Evolutionary conservation across 2,113 vertebrate species (phyloP).

Genomic region (Sturnus vulgaris): DNA sequence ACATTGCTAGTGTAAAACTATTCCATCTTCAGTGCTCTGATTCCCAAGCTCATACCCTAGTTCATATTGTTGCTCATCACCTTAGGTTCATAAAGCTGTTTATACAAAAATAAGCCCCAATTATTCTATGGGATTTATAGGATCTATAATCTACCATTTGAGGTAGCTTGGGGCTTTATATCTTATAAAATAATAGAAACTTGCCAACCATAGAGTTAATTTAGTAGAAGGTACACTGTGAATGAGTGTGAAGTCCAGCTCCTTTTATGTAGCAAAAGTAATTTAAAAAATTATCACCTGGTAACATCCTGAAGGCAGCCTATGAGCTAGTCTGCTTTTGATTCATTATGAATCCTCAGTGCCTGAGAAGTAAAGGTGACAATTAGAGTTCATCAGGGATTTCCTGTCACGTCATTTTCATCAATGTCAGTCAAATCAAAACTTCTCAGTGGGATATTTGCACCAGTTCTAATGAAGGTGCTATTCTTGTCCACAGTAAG

Average conservation of each 20-base stretch:
- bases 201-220: background rate
- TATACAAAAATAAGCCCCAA: background rate
- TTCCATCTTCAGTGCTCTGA: background rate
- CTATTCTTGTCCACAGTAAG: background rate
- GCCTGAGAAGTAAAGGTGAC: background rate
- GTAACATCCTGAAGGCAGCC: background rate
- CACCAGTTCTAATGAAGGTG: background rate
- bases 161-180: background rate
- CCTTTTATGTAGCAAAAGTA: background rate
- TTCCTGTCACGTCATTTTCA: background rate
- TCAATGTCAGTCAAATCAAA: background rate
- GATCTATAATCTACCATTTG: background rate
- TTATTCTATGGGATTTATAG: background rate
- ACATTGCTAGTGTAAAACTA: background rate
- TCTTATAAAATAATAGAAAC: background rate
- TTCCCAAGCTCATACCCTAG: background rate
- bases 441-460: background rate
- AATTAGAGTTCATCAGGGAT: background rate
- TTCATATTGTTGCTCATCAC: background rate
- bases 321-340: background rate
- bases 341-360: background rate
- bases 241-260: background rate
- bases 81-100: background rate
- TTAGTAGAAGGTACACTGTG: background rate
- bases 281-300: background rate